Percentiles rank a stretch among this genome's conserved stretches.
These are phyloP conservation scores for Malurus melanocephalus DNA, from an alignment of 2,113 vertebrate species.

Conservation along the genomic window DNA sequence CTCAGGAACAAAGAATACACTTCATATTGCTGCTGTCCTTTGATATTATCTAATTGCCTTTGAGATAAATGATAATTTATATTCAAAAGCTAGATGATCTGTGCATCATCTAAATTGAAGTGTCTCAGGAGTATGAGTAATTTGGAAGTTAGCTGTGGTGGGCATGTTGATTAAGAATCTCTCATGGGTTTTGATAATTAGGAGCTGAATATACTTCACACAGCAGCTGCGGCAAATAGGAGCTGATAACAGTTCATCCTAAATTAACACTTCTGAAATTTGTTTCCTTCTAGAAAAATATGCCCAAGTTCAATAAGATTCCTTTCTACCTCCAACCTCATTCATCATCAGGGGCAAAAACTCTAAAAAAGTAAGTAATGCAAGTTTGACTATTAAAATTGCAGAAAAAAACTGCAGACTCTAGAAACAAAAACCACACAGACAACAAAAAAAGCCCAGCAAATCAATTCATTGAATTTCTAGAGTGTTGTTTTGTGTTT, in stretches of 20 bases:
- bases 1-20: neutral
- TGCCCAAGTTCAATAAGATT: constrained; percentile 99
- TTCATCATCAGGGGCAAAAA: constrained; percentile 96
- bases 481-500: neutral
- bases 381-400: neutral
- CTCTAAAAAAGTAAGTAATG: constrained; percentile 92
- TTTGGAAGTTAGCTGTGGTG: neutral
- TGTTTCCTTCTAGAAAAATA: constrained; percentile 89
- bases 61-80: constrained; percentile 10
- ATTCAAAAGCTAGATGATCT: neutral
- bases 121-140: neutral
- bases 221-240: neutral
- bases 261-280: constrained; percentile 11
- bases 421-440: neutral
- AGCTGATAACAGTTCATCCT: neutral
- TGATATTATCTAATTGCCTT: neutral
- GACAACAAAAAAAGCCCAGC: too few species aligned
- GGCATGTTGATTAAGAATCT: constrained; percentile 14
- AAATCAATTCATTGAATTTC: neutral
- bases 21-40: neutral
- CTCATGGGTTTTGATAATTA: constrained; percentile 19
- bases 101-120: neutral
- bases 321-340: constrained; percentile 99
- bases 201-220: constrained; percentile 1
- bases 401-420: neutral